Conservation (phyloP, 2,888 invertebrate species). For the Ochropleura plecta region DNA sequence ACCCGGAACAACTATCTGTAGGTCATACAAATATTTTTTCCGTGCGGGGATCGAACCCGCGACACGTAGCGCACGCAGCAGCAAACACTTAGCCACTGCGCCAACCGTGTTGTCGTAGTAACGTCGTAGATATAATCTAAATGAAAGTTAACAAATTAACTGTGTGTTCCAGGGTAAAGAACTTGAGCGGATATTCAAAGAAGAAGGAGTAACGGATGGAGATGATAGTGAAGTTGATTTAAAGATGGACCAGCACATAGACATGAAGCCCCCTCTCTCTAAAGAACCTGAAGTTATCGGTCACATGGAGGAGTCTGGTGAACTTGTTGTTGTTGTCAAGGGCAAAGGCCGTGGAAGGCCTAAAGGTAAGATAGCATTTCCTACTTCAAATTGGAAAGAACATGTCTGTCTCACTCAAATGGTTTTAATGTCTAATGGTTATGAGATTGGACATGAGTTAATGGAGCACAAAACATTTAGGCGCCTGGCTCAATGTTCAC, state of each 20-base stretch:
- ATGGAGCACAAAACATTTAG: background rate
- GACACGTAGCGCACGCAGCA: too few species aligned
- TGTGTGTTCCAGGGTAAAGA: constrained; percentile 91
- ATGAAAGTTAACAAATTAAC: background rate
- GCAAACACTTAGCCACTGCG: too few species aligned
- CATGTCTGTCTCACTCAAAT: background rate
- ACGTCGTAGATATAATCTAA: background rate
- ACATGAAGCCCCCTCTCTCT: constrained; percentile 67
- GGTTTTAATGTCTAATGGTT: background rate
- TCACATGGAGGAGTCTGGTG: constrained; percentile 92
- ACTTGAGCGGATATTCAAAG: constrained; percentile 93
- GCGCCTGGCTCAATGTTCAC: background rate
- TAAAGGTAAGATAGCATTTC: constrained; percentile 75
- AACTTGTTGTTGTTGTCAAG: constrained; percentile 91
- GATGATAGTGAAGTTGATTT: constrained; percentile 87
- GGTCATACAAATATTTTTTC: too few species aligned
- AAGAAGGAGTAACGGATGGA: constrained; percentile 93
- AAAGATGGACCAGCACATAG: constrained; percentile 64
- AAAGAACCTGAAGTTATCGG: constrained; percentile 91
- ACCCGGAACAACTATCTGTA: too few species aligned
- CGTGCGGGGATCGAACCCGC: too few species aligned
- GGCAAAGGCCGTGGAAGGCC: constrained; percentile 90
- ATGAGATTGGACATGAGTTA: background rate
- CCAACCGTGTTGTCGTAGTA: too few species aligned
- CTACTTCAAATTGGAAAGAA: background rate